Evolutionary conservation across 2,797 vertebrate species (phyloP).

Genomic region (Sternotherus odoratus): DNA sequence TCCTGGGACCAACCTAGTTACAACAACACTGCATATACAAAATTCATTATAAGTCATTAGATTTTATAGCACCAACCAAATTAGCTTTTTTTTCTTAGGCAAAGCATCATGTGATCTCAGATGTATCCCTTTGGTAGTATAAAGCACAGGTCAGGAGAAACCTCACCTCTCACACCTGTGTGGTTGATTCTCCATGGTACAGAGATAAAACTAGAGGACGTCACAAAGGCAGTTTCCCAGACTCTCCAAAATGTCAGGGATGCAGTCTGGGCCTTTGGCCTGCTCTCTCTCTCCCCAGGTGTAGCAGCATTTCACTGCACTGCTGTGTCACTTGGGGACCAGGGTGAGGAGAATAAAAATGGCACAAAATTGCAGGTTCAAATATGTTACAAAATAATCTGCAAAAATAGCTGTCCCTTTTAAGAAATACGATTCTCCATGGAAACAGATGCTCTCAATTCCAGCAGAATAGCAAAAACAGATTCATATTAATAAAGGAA

Average conservation of each 20-base stretch:
- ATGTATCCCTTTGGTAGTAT: neutral
- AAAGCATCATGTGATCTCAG: neutral
- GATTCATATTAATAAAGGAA: conserved; percentile 61
- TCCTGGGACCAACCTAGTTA: neutral
- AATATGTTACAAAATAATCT: conserved; percentile 65
- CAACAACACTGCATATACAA: neutral
- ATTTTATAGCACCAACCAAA: neutral
- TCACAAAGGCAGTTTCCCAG: neutral
- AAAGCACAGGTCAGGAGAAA: neutral
- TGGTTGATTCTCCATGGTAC: rapidly evolving
- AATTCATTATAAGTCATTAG: neutral
- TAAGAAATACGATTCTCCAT: conserved; percentile 72
- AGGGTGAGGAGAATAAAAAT: conserved; percentile 28
- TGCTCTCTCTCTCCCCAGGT: neutral
- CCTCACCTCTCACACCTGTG: neutral
- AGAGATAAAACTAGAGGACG: rapidly evolving
- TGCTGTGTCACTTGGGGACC: neutral
- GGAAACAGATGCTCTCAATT: conserved; percentile 71
- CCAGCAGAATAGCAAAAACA: conserved; percentile 59
- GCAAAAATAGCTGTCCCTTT: conserved; percentile 74
- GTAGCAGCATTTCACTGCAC: neutral
- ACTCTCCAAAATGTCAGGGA: neutral
- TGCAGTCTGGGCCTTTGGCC: neutral
- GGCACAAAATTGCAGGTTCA: conserved; percentile 63
- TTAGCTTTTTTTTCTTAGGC: conserved; percentile 13